Percentiles rank a stretch among this genome's conserved stretches.
Evolutionary conservation across 2,797 vertebrate genomes (phyloP).

Genomic region (Brachyalestes nurse): DNA sequence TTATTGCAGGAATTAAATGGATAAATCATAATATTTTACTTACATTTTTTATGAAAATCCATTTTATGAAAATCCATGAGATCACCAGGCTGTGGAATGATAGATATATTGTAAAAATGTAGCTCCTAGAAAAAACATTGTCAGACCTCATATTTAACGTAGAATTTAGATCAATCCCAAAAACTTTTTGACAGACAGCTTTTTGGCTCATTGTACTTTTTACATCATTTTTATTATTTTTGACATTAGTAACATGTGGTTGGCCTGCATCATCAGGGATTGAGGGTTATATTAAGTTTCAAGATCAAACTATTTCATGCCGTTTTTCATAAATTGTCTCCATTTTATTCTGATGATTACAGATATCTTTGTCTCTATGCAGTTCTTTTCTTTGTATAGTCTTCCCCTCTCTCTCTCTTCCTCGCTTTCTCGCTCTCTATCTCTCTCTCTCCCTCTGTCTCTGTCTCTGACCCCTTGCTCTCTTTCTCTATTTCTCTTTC

Average conservation of each 20-base stretch:
- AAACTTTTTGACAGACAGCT: not conserved
- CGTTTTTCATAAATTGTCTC: slow-evolving; percentile 48
- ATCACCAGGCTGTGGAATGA: not conserved
- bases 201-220: not conserved
- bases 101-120: no score
- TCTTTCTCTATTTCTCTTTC: slow-evolving; percentile 84
- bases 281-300: not conserved
- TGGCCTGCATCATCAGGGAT: not conserved
- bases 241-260: not conserved
- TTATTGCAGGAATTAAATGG: not conserved
- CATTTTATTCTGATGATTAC: slow-evolving; percentile 31
- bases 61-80: not conserved
- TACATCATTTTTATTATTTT: not conserved
- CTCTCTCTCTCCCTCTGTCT: slow-evolving; percentile 36
- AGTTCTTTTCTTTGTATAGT: slow-evolving; percentile 54
- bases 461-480: slow-evolving; percentile 46
- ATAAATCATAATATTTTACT: not conserved
- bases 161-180: not conserved
- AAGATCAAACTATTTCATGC: slow-evolving; percentile 27
- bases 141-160: not conserved
- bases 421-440: slow-evolving; percentile 67
- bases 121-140: not conserved
- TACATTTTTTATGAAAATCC: not conserved
- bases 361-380: slow-evolving; percentile 28
- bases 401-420: slow-evolving; percentile 66